These are phyloP conservation scores for Drosophila neotestacea DNA, from an alignment of 2,888 invertebrate genomes.

Conservation along the genomic window DNA sequence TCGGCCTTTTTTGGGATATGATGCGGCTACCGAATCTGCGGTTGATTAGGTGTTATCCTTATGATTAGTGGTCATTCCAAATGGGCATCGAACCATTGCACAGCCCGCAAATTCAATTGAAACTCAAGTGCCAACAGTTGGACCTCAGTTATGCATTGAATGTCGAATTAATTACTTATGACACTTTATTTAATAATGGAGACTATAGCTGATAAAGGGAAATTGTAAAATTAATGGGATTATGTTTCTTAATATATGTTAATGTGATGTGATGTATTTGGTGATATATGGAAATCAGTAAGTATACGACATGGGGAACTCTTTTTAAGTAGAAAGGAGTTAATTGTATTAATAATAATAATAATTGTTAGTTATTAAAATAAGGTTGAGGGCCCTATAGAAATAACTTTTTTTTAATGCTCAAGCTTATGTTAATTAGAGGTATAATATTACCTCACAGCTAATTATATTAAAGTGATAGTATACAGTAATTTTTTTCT, in stretches of 20 bases:
- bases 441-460: background rate
- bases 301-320: no score
- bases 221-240: background rate
- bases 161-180: constrained; percentile 50
- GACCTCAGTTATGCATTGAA: constrained; percentile 38
- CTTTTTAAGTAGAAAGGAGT: no score
- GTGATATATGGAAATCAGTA: no score
- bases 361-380: no score
- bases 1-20: constrained; percentile 36
- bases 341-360: no score
- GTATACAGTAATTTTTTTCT: background rate
- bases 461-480: background rate
- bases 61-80: constrained; percentile 76
- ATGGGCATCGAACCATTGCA: constrained; percentile 35
- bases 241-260: background rate
- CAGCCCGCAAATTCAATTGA: constrained; percentile 46
- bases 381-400: no score
- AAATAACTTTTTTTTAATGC: background rate
- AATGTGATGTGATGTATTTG: background rate
- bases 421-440: background rate
- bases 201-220: background rate
- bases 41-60: constrained; percentile 81
- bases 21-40: constrained; percentile 58
- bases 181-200: constrained; percentile 23
- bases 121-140: constrained; percentile 38